Conservation (phyloP, 2,888 invertebrate genomes). For the Aricia artaxerxes region DNA sequence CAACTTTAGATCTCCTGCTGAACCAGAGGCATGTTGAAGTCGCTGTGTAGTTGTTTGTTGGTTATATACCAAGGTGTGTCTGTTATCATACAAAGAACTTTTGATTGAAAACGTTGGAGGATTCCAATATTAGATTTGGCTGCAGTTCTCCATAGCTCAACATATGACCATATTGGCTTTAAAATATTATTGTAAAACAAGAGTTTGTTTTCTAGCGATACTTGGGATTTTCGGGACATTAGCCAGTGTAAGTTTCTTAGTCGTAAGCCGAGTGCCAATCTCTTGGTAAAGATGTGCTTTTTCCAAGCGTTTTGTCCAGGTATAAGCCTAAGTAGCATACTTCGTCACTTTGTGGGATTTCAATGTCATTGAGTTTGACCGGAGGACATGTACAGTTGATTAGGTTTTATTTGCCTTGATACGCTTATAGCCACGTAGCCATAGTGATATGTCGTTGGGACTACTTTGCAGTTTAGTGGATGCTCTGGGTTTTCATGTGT, state of each 20-base stretch:
- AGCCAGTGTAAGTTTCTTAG: background rate
- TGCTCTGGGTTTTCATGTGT: background rate
- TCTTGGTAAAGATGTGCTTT: background rate
- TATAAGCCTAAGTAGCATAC: background rate
- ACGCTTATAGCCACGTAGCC: background rate
- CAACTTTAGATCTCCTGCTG: no score
- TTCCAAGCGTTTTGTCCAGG: background rate
- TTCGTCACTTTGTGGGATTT: background rate
- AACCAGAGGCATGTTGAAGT: no score
- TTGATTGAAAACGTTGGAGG: conserved; percentile 32
- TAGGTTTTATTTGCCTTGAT: background rate
- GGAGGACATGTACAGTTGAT: background rate
- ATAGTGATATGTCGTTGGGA: background rate
- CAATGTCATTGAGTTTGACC: background rate
- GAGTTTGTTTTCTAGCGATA: background rate
- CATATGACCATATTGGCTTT: conserved; percentile 37
- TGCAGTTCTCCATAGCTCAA: conserved; percentile 35
- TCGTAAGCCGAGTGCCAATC: background rate
- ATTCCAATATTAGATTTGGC: conserved; percentile 31
- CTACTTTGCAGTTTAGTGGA: background rate
- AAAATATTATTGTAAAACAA: conserved; percentile 28
- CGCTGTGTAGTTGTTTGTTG: no score
- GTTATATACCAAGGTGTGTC: conserved; percentile 28
- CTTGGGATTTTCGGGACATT: background rate
- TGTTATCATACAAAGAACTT: background rate